Base-by-base conservation (phyloP, 1,140 invertebrate genomes). In the Zeugodacus cucurbitae region DNA sequence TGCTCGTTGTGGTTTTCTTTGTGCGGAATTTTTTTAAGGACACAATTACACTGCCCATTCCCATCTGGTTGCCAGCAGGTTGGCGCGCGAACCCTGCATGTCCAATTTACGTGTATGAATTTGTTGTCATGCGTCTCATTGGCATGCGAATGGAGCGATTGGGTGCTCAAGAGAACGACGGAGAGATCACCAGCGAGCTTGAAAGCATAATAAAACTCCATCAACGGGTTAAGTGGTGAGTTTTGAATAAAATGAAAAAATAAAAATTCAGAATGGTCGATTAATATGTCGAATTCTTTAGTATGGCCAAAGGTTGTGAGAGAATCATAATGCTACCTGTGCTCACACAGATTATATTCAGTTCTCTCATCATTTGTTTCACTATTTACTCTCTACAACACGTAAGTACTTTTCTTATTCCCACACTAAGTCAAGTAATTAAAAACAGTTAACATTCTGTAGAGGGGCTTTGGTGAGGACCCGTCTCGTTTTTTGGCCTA, bases 301-400 rank as follows among this genome's bases (percentile, higher is more conserved):
- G 91, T 90, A 5, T 0, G 17, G 0, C 59, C 86, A 32, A 41
- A 74, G 5, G 67, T 10, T 91, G 91, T 78, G 88, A 92, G 67
- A 87, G 26, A 0, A 88, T 93, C 1, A 89, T 92, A 0, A 92
- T 91, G 2, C 89, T 89, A 2, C 91, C 92, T 8, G 87, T 92
- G 3, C 88, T 93, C 10, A 90, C 91, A 0, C 92, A 93, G 22
- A 91, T 93, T 26, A 85, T 92, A 29, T 64, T 93, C 11, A 92
- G 92, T 82, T 91, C 91, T 3, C 90, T 93, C 32, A 92, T 92
- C 10, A 91, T 93, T 54, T 93, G 92, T 87, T 93, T 92, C n/a
- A 90, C 90, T 22, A 90, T 91, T n/a, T 92, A 90, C 87, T 89
- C 90, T 0, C 86, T 92, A 8, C 89, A 90, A 64, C 10, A 87